Evolutionary conservation across 2,113 vertebrate species (phyloP), one percentile per base, ranked within the genome.

Genomic region (Thamnophis sirtalis): DNA sequence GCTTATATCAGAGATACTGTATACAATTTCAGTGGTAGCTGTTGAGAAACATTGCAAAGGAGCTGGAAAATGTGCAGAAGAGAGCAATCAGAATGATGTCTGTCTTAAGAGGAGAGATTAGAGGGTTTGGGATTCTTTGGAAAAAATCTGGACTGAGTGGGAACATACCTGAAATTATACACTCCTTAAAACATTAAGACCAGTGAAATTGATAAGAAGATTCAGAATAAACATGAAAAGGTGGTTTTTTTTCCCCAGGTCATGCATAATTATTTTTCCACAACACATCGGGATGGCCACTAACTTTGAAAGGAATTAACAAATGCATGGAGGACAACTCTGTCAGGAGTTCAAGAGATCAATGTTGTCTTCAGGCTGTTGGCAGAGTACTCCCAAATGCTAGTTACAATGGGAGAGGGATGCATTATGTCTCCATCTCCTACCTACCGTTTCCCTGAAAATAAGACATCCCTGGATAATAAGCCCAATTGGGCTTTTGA

Each of bases 241-340:
- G 15, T 13, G 19, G 5, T 13, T 2, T 68, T 3, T 3, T 5
- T 2, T 21, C 54, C 17, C 17, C 6, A 9, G 0, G 1, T 17
- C 5, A 15, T 80, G 33, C n/a, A 80, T 38, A 73, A 73, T 80
- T 73, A 38, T 80, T 38, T 6, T 19, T 33, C 2, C 68, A 8
- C 15, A 80, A 80, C n/a, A 38, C n/a, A 80, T 38, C 2, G 1
- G n/a, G 17, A 80, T 80, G 15, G 6, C 33, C 17, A 80, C 33
- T 80, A 80, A 15, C 68, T 73, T 73, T 33, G n/a, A 73, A 73
- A 73, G 13, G n/a, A 80, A 80, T 38, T 8, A n/a, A 80, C 38
- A 38, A 38, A 33, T 33, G 33, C 63, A 33, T 17, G 15, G n/a
- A 80, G n/a, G 6, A 38, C 2, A 0, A 38, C 15, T 80, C n/a